Base-by-base conservation (phyloP, 2,888 invertebrate genomes). In the Nomada flava region DNA sequence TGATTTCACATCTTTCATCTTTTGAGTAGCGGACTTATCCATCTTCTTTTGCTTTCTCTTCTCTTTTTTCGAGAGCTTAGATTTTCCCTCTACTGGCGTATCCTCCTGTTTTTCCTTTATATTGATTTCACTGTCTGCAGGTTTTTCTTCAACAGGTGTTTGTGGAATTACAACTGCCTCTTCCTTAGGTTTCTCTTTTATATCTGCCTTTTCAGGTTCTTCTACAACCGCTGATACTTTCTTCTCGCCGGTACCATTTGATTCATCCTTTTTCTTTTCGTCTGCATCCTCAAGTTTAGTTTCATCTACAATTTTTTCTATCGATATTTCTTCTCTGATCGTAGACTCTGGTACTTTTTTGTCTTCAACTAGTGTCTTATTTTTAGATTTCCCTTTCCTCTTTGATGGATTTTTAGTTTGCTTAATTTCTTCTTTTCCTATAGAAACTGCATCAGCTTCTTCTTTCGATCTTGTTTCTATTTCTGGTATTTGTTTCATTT, bases 401-500 rank as follows among this genome's bases (percentile, higher is more conserved):
- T 64, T 77, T 13, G 20, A n/a, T 60, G 11, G 7, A 47, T 57
- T 13, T 11, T n/a, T 13, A 23, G 20, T 26, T 59, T 71, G n/a
- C 42, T 65, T 53, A 42, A 42, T 29, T 42, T 74, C 59, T 18
- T 9, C 29, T 7, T 29, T 18, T 29, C 18, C 29, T 36, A 18
- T 57, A 94, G 9, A 44, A 9, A 9, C 15, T 44, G 5, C 4
- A 4, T 52, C 9, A n/a, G 50, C 11, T 1, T 50, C 10, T 36
- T 18, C 20, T n/a, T 59, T 20, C 2, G 57, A 57, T 57, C 26
- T 57, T 57, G 26, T 57, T 26, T 93, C 93, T 82, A 29, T 50
- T 93, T 94, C 88, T 94, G 7, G 11, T 13, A n/a, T 0, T 15
- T 63, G 42, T 67, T 76, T 79, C 85, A 13, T 0, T 20, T 44